Evolutionary conservation across 2,888 invertebrate genomes (phyloP), one percentile per base, ranked within the genome.

Genomic region (Anoncus sp.): DNA sequence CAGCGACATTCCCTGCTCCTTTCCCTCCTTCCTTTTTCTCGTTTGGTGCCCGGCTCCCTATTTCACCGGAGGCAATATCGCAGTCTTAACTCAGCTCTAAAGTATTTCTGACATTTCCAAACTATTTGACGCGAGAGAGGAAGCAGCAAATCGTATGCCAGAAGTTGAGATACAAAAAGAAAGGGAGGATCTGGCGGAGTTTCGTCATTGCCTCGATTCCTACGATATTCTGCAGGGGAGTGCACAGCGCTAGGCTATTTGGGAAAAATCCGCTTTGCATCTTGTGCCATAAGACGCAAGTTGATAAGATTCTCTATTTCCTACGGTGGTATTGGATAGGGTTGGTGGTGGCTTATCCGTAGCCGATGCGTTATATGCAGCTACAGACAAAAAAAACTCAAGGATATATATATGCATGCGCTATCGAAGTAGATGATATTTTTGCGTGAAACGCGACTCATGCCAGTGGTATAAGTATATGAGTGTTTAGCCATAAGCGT

Each of bases 91-190:
- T 70, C 71, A 79, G 79, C 60, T 70, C 71, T 80, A 55, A 81
- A 85, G 83, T 84, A 86, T 87, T 85, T 79, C 84, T 60, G 82
- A 83, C 83, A 75, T 86, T 85, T 84, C 71, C 77, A 81, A 87
- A 87, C 87, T 87, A 87, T 86, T 84, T 81, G 69, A 77, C 69
- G 63, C 49, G 31, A 31, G 31, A 43, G 31, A 1, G 40, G 31
- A 1, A 59, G 51, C 45, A 27, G 45, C 20, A 40, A 45, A n/a
- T 55, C 16, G 22, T 62, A 18, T 2, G 24, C 38, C 55, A 67
- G 66, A 47, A 47, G 55, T 45, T 60, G 49, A 62, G 53, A 63
- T 27, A 35, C 24, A 35, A 31, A 45, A 55, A 38, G 40, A 31
- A 31, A 31, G 62, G 67, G 57, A 35, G 60, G 49, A 74, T 74